Percentiles rank a stretch among this genome's conserved stretches.
Conservation (phyloP, 2,113 vertebrate species). For the Syngnathus typhle region DNA sequence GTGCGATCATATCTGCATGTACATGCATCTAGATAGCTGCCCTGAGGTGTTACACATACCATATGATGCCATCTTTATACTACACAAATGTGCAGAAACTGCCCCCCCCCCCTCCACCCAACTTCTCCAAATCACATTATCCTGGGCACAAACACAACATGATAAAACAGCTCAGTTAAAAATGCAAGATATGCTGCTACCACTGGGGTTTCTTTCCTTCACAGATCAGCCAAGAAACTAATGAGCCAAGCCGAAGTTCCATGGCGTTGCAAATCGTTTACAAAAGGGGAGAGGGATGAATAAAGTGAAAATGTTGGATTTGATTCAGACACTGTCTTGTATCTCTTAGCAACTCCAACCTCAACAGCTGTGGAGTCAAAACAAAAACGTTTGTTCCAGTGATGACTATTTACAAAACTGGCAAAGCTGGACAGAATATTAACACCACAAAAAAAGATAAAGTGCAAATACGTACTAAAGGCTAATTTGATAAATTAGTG, state of each 20-base stretch:
- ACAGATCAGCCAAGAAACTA: neutral
- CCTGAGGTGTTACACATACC: conserved; percentile 20
- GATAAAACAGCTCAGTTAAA: conserved; percentile 23
- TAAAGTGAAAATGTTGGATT: neutral
- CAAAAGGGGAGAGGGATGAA: neutral
- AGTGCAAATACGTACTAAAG: neutral
- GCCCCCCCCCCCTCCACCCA: conserved; percentile 3
- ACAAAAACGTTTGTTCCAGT: conserved; percentile 9
- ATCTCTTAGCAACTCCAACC: conserved; percentile 24
- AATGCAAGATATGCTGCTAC: neutral
- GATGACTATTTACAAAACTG: conserved; percentile 11
- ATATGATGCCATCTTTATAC: conserved; percentile 25
- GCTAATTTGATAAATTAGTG: conserved; percentile 1
- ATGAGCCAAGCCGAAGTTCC: neutral
- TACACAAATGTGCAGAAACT: conserved; percentile 37
- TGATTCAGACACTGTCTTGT: conserved; percentile 3
- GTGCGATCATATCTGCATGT: neutral
- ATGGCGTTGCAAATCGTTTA: neutral
- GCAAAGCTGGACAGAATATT: conserved; percentile 11
- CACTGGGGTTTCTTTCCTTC: neutral
- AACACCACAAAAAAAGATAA: conserved; percentile 3
- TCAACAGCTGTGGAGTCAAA: conserved; percentile 30
- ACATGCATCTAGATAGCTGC: conserved; percentile 13
- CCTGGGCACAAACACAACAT: neutral
- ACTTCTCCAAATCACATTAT: neutral